Evolutionary conservation across 2,888 invertebrate genomes (phyloP), one percentile per base, ranked within the genome.

Genomic region (Drosophila siamana): DNA sequence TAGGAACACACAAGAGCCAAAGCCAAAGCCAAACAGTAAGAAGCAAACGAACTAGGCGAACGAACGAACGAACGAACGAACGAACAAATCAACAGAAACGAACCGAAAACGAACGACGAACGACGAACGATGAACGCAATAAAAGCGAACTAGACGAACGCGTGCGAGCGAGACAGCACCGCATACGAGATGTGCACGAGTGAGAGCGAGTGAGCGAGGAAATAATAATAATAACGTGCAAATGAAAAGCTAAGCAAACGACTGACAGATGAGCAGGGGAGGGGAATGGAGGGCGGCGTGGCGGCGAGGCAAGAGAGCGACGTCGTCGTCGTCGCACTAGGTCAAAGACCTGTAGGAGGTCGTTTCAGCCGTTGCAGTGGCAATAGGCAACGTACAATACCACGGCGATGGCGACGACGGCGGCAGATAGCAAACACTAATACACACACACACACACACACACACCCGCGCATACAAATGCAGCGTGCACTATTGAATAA

Each of bases 341-440:
- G 91, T 91, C 91, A 91, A 91, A 91, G 91, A 91, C 91, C 91
- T 91, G 90, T 84, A 91, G 90, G 91, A 91, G 91, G 91, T 91
- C 91, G 91, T 90, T 90, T 86, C 87, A 86, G 84, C 84, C 89
- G 85, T 85, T 88, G 89, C 86, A 89, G 86, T 88, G 86, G 86
- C 86, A 88, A 89, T 83, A 83, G 78, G 81, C 88, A 82, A 89
- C 86, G 88, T 88, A 89, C 88, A 88, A 88, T 88, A 89, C 85
- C 88, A 89, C 79, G 85, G 80, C 72, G 75, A 78, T 74, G 48
- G 28, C 67, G 69, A 64, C 69, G 69, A 67, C 82, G 75, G 64
- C 86, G 82, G 86, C 80, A 83, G 87, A 84, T 87, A 86, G 82
- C 74, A 74, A 71, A 46, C 69, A 68, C 66, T 68, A 56, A 74